A percentile compares a stretch with the other conserved stretches of the same genome.
Evolutionary conservation across 23 tunicate genomes (phyloP).

Genomic region (Diplosoma virens): DNA sequence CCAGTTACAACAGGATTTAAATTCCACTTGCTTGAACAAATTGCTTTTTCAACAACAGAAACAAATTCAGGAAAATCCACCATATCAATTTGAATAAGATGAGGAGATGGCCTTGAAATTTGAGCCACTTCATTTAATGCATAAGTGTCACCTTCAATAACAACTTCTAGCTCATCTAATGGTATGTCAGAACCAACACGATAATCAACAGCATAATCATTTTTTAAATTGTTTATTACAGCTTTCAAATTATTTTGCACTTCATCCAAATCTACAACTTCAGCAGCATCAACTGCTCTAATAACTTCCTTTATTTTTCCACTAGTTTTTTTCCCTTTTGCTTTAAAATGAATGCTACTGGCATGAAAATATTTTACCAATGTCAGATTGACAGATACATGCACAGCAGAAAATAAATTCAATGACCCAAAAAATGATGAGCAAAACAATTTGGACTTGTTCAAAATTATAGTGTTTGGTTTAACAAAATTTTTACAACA

Average conservation of each 20-base stretch:
- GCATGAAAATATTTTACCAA: too few species aligned
- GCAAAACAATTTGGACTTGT: too few species aligned
- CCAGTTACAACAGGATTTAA: constrained; percentile 48
- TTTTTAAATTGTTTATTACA: constrained; percentile 21
- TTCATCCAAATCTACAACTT: constrained; percentile 41
- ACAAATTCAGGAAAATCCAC: constrained; percentile 53
- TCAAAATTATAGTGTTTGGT: too few species aligned
- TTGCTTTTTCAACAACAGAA: constrained; percentile 22
- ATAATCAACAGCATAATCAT: constrained; percentile 38
- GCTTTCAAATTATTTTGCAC: constrained; percentile 31
- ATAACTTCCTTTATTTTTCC: constrained; percentile 36
- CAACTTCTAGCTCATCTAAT: constrained; percentile 19
- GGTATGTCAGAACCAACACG: constrained; percentile 45
- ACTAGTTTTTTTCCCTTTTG: constrained; percentile 20
- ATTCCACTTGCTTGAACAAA: constrained; percentile 42
- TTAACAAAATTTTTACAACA: too few species aligned
- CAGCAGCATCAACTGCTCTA: constrained; percentile 50
- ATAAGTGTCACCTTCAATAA: constrained; percentile 37
- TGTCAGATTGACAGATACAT: too few species aligned
- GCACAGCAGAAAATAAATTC: too few species aligned
- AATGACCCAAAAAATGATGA: too few species aligned
- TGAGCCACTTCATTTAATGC: constrained; percentile 44
- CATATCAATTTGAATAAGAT: constrained; percentile 27
- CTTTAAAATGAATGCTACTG: background rate
- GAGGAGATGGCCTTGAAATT: constrained; percentile 41